A percentile compares a stretch with the other conserved stretches of the same genome.
phyloP scores from a whole-genome alignment of 2,888 invertebrate species.

The Troilus luridus region DNA sequence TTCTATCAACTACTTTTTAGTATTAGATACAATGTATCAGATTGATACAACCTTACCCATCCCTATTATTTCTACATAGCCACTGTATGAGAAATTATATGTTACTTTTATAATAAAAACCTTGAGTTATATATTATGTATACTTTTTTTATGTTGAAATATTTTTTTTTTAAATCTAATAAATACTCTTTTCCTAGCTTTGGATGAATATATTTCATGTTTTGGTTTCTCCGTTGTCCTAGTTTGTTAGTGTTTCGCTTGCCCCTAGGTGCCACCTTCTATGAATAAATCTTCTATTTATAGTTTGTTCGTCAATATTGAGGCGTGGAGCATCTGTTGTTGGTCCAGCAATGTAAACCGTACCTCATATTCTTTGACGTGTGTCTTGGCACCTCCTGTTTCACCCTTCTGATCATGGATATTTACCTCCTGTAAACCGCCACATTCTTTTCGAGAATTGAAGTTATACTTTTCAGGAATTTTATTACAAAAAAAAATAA shows the following conservation, averaged over 20 bases:
- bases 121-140: no score
- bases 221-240: neutral
- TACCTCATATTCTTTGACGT: slow-evolving; percentile 22
- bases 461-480: neutral
- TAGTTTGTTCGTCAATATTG: slow-evolving; percentile 30
- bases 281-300: slow-evolving; percentile 25
- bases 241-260: slow-evolving; percentile 20
- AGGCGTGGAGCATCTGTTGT: neutral
- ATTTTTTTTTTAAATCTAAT: no score
- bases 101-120: no score
- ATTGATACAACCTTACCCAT: no score
- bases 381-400: neutral
- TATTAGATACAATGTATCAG: no score
- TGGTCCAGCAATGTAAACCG: slow-evolving; percentile 23
- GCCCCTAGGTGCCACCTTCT: neutral
- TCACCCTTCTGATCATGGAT: neutral
- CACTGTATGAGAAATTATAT: no score
- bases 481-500: neutral
- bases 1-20: no score
- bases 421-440: slow-evolving; percentile 1
- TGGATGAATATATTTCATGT: neutral
- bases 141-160: no score
- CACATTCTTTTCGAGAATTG: neutral
- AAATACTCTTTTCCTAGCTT: neutral
- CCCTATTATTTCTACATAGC: no score